Percentiles rank a stretch among this genome's conserved stretches.
Conservation (phyloP, 2,113 vertebrate genomes). For the Theristicus caerulescens region DNA sequence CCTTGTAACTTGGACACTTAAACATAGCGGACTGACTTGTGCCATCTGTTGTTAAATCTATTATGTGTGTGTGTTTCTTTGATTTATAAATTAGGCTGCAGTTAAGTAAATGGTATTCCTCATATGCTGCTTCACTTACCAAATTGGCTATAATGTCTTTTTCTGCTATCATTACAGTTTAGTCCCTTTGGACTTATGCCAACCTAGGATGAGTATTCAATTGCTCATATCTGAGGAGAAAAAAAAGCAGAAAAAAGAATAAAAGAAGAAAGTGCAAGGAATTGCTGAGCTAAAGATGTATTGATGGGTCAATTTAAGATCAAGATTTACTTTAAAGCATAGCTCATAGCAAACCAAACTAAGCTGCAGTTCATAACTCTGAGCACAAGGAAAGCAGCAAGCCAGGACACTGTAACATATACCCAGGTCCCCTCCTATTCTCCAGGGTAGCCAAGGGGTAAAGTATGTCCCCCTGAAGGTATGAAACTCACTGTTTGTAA, state of each 20-base stretch:
- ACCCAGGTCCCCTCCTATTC: background rate
- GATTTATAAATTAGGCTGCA: background rate
- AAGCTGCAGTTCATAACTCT: background rate
- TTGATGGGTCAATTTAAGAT: background rate
- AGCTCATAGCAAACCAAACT: background rate
- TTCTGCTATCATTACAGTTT: background rate
- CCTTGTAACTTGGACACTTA: background rate
- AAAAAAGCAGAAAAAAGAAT: background rate
- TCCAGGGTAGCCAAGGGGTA: background rate
- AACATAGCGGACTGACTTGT: background rate
- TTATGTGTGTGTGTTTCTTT: background rate
- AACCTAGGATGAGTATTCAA: background rate
- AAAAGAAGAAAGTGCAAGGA: background rate
- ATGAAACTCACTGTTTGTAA: background rate
- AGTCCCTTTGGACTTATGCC: background rate
- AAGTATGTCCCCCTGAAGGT: accelerated
- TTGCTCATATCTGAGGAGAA: background rate
- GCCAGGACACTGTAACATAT: background rate
- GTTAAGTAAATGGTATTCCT: background rate
- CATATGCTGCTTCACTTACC: background rate
- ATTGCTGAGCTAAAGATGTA: background rate
- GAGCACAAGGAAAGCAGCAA: background rate
- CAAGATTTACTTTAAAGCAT: background rate
- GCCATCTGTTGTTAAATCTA: background rate
- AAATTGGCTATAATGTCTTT: background rate